Conservation (phyloP, 37 sponge, comb jelly and placozoan species). For the Cladorhizidae sp. region DNA sequence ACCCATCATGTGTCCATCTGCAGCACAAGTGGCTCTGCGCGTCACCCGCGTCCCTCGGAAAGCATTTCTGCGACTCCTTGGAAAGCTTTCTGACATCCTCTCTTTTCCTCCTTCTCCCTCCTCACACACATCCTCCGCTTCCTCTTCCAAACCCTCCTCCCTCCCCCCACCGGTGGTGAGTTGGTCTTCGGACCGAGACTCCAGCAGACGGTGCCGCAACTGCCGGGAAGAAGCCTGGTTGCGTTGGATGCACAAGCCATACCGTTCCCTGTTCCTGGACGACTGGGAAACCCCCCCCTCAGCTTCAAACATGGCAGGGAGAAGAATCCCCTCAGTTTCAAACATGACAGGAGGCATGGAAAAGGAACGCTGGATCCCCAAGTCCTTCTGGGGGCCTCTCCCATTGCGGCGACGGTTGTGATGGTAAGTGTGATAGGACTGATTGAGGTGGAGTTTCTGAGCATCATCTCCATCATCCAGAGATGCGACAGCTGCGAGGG, state of each 20-base stretch:
- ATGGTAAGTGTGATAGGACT: background rate
- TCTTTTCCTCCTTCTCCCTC: background rate
- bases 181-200: background rate
- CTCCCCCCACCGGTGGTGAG: background rate
- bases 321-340: background rate
- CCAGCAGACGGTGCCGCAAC: background rate
- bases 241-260: constrained; percentile 16
- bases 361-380: constrained; percentile 18
- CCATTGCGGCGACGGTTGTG: background rate
- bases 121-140: no score
- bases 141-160: background rate
- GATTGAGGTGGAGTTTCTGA: background rate
- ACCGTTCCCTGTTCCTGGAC: background rate
- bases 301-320: constrained; percentile 1
- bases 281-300: background rate
- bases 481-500: background rate
- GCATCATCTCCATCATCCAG: background rate
- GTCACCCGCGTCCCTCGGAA: background rate
- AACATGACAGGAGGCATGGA: constrained; percentile 31
- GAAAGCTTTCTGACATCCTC: background rate
- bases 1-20: background rate
- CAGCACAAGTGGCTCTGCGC: constrained; percentile 6
- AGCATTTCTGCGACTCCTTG: constrained; percentile 11
- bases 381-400: background rate
- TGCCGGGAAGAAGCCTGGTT: background rate